Conservation (phyloP, 2,888 invertebrate genomes). For the Acronicta aceris region DNA sequence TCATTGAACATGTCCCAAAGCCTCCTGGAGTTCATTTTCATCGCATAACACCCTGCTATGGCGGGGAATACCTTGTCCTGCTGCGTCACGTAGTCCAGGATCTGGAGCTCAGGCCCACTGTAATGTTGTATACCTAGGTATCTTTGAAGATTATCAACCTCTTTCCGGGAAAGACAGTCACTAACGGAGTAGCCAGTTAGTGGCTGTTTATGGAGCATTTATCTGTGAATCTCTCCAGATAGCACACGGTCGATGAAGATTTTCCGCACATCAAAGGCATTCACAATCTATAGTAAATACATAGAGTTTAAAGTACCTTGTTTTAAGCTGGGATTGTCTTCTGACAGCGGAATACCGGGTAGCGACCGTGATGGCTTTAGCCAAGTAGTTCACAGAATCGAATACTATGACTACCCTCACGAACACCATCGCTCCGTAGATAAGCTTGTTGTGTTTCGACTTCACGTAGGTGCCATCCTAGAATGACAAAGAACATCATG, state of each 20-base stretch:
- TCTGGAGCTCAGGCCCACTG: constrained; percentile 92
- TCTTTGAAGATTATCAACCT: no score
- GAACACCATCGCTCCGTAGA: constrained; percentile 97
- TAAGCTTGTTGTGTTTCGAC: constrained; percentile 93
- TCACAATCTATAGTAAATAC: no score
- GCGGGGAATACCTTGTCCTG: constrained; percentile 97
- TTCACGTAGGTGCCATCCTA: constrained; percentile 96
- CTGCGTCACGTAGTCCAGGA: constrained; percentile 97
- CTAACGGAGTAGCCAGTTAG: no score
- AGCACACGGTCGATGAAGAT: no score
- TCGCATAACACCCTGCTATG: constrained; percentile 94
- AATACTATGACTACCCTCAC: constrained; percentile 95
- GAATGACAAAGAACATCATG: constrained; percentile 22
- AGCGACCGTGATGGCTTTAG: constrained; percentile 95
- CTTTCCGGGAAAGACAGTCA: no score
- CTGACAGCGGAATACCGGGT: constrained; percentile 97
- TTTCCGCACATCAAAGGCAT: no score
- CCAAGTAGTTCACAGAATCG: constrained; percentile 92
- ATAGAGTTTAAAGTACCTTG: constrained; percentile 86
- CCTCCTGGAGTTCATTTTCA: constrained; percentile 86
- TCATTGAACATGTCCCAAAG: constrained; percentile 76
- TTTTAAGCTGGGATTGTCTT: constrained; percentile 94
- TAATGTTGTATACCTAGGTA: constrained; percentile 11
- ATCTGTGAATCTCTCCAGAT: no score
- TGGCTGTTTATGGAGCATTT: no score